Evolutionary conservation across 2,888 invertebrate species (phyloP).

Genomic region (Latrodectus elegans): DNA sequence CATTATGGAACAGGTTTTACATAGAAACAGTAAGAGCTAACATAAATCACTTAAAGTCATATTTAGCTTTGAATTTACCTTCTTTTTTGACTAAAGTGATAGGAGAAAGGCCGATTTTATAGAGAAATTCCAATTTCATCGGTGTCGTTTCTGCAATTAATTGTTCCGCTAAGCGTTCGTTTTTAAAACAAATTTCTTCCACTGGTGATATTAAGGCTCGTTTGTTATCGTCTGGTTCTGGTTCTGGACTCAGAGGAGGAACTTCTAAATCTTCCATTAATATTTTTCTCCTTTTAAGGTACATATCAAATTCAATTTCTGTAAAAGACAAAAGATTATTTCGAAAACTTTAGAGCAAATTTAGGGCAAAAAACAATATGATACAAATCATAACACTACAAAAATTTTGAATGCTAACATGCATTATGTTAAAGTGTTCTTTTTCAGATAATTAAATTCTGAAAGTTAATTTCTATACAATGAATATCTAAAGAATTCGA

Average conservation of each 20-base stretch:
- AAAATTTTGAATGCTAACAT: too few species aligned
- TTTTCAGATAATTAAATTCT: too few species aligned
- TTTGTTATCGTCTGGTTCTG: slow-evolving; percentile 11
- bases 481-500: too few species aligned
- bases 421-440: too few species aligned
- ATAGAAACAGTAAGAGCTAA: too few species aligned
- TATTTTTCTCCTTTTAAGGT: slow-evolving; percentile 57
- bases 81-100: slow-evolving; percentile 55
- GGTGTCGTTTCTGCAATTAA: slow-evolving; percentile 45
- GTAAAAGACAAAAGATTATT: neutral
- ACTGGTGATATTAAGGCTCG: neutral
- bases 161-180: slow-evolving; percentile 38
- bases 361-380: too few species aligned
- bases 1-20: too few species aligned
- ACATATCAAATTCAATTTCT: slow-evolving; percentile 67
- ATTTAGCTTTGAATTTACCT: slow-evolving; percentile 12
- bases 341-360: too few species aligned
- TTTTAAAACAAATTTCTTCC: neutral
- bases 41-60: too few species aligned
- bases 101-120: slow-evolving; percentile 54
- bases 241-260: slow-evolving; percentile 3
- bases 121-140: slow-evolving; percentile 67
- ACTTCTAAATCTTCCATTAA: slow-evolving; percentile 26
- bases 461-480: too few species aligned
- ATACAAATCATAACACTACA: too few species aligned